phyloP scores from a whole-genome alignment of 35 echinoderm and acorn worm genomes.

The Heliocidaris tuberculata region DNA sequence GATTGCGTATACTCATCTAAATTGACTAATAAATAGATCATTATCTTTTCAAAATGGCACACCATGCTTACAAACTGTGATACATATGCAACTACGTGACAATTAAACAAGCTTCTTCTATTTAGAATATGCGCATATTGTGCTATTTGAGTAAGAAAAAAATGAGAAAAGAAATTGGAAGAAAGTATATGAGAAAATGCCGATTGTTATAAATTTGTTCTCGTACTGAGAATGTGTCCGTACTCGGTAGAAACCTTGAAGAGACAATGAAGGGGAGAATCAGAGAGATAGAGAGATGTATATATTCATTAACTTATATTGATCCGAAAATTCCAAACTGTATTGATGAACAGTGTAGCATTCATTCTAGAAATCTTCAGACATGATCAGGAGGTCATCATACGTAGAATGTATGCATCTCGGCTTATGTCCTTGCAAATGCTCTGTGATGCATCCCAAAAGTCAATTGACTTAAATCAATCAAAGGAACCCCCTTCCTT shows the following conservation, averaged over 20 bases:
- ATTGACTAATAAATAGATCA: too few species aligned
- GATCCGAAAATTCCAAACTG: background rate
- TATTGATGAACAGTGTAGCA: background rate
- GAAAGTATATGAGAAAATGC: background rate
- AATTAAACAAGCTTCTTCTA: too few species aligned
- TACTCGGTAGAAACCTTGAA: background rate
- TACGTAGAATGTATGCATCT: background rate
- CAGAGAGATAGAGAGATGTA: background rate
- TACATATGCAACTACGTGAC: too few species aligned
- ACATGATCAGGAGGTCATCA: background rate
- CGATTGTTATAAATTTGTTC: background rate
- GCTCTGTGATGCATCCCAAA: background rate
- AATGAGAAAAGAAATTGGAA: background rate
- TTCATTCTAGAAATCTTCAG: background rate
- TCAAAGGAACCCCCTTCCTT: background rate
- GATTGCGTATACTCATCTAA: too few species aligned
- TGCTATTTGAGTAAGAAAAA: background rate
- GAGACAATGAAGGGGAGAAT: background rate
- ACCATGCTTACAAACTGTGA: too few species aligned
- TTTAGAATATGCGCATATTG: too few species aligned
- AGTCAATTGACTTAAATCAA: background rate
- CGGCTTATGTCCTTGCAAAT: background rate
- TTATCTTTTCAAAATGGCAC: too few species aligned
- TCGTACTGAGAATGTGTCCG: background rate
- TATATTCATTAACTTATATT: background rate